Evolutionary conservation across 2,888 invertebrate species (phyloP).

Genomic region (Pantelozetes paolii): DNA sequence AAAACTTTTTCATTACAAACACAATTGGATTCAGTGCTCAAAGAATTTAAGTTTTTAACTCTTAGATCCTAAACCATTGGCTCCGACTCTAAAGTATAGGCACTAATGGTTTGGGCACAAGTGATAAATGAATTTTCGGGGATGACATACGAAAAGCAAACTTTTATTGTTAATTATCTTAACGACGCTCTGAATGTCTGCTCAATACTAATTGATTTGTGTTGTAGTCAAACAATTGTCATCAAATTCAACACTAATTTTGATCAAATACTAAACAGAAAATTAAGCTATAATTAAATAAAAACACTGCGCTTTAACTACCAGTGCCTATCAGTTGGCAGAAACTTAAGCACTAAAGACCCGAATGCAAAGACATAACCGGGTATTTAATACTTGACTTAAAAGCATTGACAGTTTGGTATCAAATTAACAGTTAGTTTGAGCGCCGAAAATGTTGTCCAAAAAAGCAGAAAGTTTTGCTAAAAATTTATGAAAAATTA

Average conservation of each 20-base stretch:
- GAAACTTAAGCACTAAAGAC: neutral
- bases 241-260: constrained; percentile 19
- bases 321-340: neutral
- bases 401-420: too few species aligned
- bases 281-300: neutral
- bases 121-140: constrained; percentile 3
- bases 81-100: too few species aligned
- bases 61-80: too few species aligned
- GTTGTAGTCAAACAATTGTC: constrained; percentile 21
- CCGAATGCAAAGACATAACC: too few species aligned
- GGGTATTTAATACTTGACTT: too few species aligned
- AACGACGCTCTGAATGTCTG: neutral
- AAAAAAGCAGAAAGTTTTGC: too few species aligned
- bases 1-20: too few species aligned
- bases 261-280: constrained; percentile 9
- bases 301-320: neutral
- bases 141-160: constrained; percentile 14
- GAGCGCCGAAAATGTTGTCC: too few species aligned
- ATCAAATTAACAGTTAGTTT: too few species aligned
- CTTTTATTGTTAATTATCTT: constrained; percentile 22
- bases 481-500: too few species aligned
- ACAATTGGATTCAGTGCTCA: too few species aligned
- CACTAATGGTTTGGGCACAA: neutral
- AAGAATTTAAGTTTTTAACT: too few species aligned
- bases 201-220: constrained; percentile 6